Evolutionary conservation across 2,113 vertebrate species (phyloP).

Genomic region (Engraulis encrasicolus): DNA sequence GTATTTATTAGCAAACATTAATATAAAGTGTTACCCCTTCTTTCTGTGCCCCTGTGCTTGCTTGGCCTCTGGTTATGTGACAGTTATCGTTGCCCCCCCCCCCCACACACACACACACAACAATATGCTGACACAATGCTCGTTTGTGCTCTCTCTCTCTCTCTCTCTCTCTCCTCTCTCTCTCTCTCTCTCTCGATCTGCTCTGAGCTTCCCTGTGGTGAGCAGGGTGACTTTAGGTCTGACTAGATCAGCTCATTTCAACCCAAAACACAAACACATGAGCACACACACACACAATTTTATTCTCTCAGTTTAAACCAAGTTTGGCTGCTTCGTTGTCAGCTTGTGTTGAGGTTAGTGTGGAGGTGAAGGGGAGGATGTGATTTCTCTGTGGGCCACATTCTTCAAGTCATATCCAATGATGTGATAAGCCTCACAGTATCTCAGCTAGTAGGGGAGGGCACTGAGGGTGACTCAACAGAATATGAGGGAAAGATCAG

Average conservation of each 20-base stretch:
- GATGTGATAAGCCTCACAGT: conserved; percentile 1
- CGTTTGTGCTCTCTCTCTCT: conserved; percentile 53
- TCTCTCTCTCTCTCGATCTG: conserved; percentile 47
- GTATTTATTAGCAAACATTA: no score
- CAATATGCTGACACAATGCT: no score
- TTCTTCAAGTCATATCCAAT: neutral
- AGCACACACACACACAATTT: no score
- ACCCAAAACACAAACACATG: no score
- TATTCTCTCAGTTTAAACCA: neutral
- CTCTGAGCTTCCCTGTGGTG: neutral
- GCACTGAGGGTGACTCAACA: conserved; percentile 1
- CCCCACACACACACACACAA: no score
- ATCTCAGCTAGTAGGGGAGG: neutral
- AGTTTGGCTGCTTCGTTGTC: neutral
- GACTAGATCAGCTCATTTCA: neutral
- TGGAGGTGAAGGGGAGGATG: no score
- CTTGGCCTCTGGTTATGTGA: no score
- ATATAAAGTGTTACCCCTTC: no score
- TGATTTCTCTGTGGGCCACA: neutral
- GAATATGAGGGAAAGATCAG: neutral
- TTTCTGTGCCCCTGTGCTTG: no score
- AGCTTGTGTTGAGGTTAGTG: neutral
- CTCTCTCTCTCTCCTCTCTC: conserved; percentile 50
- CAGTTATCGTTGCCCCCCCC: no score
- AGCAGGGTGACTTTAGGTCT: neutral